These are phyloP conservation scores for Pyrgilauda ruficollis DNA, from an alignment of 2,113 vertebrate species.

Conservation along the genomic window DNA sequence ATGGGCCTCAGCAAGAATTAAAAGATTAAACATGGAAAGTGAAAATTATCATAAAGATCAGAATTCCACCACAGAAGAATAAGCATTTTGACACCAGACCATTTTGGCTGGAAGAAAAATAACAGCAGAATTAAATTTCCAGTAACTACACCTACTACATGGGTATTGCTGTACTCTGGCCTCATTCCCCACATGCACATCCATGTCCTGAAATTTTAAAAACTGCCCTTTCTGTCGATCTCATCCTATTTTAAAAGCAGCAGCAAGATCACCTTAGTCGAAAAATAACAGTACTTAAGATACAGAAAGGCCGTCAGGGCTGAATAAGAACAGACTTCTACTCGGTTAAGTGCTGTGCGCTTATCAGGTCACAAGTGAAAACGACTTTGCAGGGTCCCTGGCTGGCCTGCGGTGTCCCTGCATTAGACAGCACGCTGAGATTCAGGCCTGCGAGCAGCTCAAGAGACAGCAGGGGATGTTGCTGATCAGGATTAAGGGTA, in stretches of 20 bases:
- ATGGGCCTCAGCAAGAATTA: constrained; percentile 1
- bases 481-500: constrained; percentile 17
- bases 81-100: neutral
- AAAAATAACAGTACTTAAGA: constrained; percentile 24
- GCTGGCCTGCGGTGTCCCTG: neutral
- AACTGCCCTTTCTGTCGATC: neutral
- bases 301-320: neutral
- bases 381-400: neutral
- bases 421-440: neutral
- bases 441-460: neutral
- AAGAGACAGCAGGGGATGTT: neutral
- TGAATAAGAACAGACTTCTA: neutral
- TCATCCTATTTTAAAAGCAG: neutral
- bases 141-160: neutral
- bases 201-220: neutral
- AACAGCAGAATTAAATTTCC: neutral
- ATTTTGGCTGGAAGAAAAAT: neutral
- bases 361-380: constrained; percentile 1
- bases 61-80: neutral
- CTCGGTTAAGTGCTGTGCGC: neutral
- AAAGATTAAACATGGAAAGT: constrained; percentile 3
- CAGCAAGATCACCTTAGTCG: neutral
- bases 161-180: neutral
- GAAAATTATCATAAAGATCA: constrained; percentile 10
- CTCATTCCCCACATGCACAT: neutral